Evolutionary conservation across 1,140 invertebrate species (phyloP).

Genomic region (Temnothorax nylanderi): DNA sequence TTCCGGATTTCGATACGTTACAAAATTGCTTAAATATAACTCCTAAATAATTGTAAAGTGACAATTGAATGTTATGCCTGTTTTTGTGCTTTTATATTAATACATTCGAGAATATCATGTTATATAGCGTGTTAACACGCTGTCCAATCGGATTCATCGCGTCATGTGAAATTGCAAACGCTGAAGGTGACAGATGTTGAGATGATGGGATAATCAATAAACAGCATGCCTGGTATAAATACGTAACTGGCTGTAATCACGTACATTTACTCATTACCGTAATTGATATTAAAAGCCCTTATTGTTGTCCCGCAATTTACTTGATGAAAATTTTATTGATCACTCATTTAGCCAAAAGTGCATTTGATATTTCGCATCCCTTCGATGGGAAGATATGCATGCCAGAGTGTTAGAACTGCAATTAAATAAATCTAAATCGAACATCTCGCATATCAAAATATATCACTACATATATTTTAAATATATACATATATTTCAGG

Average conservation of each 20-base stretch:
- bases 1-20: neutral
- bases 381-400: neutral
- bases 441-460: neutral
- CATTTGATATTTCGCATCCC: neutral
- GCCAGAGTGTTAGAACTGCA: neutral
- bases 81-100: neutral
- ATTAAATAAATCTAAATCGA: neutral
- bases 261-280: constrained; percentile 32
- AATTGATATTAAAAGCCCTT: constrained; percentile 35
- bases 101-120: neutral
- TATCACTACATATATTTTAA: neutral
- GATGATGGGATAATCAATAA: constrained; percentile 29
- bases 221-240: neutral
- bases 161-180: neutral
- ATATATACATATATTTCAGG: neutral
- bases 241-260: constrained; percentile 25
- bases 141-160: neutral
- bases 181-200: neutral
- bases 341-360: neutral
- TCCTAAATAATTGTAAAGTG: neutral
- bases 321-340: constrained; percentile 45
- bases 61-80: neutral
- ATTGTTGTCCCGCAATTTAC: constrained; percentile 16
- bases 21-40: neutral
- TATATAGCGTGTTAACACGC: too few species aligned